Conservation (phyloP, 2,888 invertebrate genomes). For the Lacanobia oleracea region DNA sequence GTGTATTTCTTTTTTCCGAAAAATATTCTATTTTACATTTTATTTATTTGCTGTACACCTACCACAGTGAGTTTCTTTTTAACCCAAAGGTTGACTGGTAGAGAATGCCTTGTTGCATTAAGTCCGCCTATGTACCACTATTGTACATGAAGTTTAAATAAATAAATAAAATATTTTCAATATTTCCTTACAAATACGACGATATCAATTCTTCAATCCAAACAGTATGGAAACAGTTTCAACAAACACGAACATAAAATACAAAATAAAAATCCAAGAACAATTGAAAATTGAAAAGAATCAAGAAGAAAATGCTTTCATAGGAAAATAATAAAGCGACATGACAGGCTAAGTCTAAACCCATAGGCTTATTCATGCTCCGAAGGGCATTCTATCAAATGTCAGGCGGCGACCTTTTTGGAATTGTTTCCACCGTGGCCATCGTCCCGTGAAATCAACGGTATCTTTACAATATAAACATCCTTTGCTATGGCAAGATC, state of each 20-base stretch:
- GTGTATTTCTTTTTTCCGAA: no score
- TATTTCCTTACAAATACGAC: conserved; percentile 23
- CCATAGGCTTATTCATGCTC: conserved; percentile 80
- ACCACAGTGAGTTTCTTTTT: no score
- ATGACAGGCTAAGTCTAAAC: conserved; percentile 68
- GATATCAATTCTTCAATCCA: conserved; percentile 37
- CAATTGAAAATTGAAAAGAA: conserved; percentile 65
- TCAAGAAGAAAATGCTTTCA: conserved; percentile 59
- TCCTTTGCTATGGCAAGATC: conserved; percentile 78
- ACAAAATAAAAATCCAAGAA: conserved; percentile 45
- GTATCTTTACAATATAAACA: conserved; percentile 74
- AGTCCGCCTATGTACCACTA: no score
- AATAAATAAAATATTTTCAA: conserved; percentile 38
- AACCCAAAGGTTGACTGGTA: no score
- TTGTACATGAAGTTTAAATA: no score
- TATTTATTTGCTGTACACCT: no score
- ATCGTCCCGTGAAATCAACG: conserved; percentile 84
- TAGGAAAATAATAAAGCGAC: conserved; percentile 65
- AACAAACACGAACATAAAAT: conserved; percentile 39
- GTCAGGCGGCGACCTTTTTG: conserved; percentile 80
- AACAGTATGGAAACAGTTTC: conserved; percentile 24
- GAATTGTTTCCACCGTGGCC: conserved; percentile 80
- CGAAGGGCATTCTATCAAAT: conserved; percentile 86
- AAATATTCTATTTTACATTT: no score
- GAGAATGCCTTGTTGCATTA: no score